Conservation (phyloP, 2,113 vertebrate species). For the Nibea albiflora region DNA sequence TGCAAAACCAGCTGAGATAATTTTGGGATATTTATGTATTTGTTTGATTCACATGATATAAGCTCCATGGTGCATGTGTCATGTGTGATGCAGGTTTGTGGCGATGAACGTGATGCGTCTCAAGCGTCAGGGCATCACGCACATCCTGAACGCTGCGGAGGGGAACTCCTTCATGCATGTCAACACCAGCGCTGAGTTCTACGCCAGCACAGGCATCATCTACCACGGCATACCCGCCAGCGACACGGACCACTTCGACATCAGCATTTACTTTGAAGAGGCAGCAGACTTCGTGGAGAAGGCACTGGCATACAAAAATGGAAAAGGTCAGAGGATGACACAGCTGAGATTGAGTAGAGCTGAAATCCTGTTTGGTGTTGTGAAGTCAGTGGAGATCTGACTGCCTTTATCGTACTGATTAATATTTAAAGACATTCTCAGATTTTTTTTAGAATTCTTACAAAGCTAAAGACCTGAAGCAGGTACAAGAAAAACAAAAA, state of each 20-base stretch:
- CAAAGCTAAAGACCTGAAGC: not conserved
- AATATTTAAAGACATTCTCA: not conserved
- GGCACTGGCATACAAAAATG: conserved; percentile 89
- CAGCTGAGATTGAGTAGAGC: not conserved
- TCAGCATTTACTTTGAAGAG: conserved; percentile 94
- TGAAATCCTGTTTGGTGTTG: not conserved
- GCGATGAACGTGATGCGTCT: conserved; percentile 89
- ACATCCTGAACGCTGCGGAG: conserved; percentile 94
- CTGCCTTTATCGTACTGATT: not conserved
- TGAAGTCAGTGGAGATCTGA: not conserved
- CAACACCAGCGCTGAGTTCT: conserved; percentile 92
- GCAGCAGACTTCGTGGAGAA: conserved; percentile 93
- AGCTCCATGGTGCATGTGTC: too few relatives aligned
- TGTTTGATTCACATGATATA: too few relatives aligned
- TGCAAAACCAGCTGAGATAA: too few relatives aligned
- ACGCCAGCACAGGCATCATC: conserved; percentile 88
- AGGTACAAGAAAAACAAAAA: not conserved
- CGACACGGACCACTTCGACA: conserved; percentile 93
- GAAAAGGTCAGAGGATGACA: conserved; percentile 81
- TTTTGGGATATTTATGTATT: too few relatives aligned
- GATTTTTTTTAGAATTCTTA: not conserved
- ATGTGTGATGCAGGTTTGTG: conserved; percentile 84
- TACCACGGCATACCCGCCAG: conserved; percentile 94
- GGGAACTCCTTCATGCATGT: conserved; percentile 97
- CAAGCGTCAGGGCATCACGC: conserved; percentile 91